phyloP scores from a whole-genome alignment of 2,888 invertebrate genomes.

The Oscheius sp. region DNA sequence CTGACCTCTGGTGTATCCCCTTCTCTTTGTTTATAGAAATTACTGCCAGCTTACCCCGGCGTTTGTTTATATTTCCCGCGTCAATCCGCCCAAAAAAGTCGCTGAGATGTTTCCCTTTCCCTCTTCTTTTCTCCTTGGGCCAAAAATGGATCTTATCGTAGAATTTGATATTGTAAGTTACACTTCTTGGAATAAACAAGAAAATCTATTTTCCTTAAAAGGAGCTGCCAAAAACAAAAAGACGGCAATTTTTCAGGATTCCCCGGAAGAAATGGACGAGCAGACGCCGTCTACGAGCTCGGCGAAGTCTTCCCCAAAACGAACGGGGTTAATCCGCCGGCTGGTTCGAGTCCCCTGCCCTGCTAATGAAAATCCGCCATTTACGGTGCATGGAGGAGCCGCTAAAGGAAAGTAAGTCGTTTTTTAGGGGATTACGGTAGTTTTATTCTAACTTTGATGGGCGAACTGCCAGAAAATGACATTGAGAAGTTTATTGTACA shows the following conservation, averaged over 20 bases:
- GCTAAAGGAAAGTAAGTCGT: conserved; percentile 39
- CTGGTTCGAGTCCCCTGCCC: conserved; percentile 41
- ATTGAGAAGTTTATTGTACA: too few species aligned
- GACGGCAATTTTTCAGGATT: conserved; percentile 7
- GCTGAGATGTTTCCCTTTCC: too few species aligned
- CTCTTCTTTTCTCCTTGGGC: neutral
- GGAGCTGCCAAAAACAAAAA: neutral
- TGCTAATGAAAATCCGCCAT: conserved; percentile 21
- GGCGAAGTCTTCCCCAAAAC: conserved; percentile 25
- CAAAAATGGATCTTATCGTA: neutral
- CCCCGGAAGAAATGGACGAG: conserved; percentile 25
- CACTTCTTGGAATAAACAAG: too few species aligned
- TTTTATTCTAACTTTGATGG: too few species aligned
- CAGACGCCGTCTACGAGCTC: conserved; percentile 29
- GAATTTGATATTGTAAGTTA: too few species aligned
- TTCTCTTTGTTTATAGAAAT: neutral
- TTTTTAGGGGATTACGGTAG: too few species aligned
- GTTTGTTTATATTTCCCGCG: neutral
- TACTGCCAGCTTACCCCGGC: neutral
- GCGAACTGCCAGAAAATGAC: too few species aligned
- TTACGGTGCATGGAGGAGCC: conserved; percentile 52
- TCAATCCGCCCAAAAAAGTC: neutral
- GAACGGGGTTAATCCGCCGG: conserved; percentile 20
- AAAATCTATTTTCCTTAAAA: too few species aligned
- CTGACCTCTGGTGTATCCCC: too few species aligned